phyloP scores from a whole-genome alignment of 2,888 invertebrate species.

The Ophioninae sp. region DNA sequence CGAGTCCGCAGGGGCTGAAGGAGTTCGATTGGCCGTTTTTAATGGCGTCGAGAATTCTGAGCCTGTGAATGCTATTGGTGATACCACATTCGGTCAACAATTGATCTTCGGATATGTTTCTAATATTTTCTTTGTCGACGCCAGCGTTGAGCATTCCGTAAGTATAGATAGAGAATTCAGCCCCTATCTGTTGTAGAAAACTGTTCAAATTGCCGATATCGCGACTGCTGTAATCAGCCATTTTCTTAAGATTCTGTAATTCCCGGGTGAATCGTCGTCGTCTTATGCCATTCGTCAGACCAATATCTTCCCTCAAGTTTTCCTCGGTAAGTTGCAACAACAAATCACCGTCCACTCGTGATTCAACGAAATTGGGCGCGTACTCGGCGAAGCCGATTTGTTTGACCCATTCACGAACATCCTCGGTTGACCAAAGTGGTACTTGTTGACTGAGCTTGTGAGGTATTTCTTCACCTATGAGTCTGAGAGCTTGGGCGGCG shows the following conservation, averaged over 20 bases:
- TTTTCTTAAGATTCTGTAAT: constrained; percentile 94
- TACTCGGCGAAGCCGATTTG: constrained; percentile 97
- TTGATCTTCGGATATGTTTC: constrained; percentile 95
- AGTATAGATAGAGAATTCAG: constrained; percentile 97
- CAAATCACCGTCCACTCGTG: constrained; percentile 98
- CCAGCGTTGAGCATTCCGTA: constrained; percentile 98
- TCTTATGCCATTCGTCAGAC: constrained; percentile 95
- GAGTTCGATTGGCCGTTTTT: constrained; percentile 82
- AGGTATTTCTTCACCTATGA: constrained; percentile 98
- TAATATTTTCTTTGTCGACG: constrained; percentile 94
- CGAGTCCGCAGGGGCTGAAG: constrained; percentile 72
- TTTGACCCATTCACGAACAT: constrained; percentile 98
- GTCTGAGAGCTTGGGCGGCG: constrained; percentile 94
- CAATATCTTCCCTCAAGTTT: constrained; percentile 95
- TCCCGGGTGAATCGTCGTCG: constrained; percentile 96
- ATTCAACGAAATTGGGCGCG: constrained; percentile 91
- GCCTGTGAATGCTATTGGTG: constrained; percentile 95
- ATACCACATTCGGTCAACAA: constrained; percentile 95
- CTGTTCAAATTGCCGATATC: constrained; percentile 95
- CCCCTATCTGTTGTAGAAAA: constrained; percentile 91
- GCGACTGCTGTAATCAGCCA: constrained; percentile 97
- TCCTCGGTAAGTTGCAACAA: constrained; percentile 95
- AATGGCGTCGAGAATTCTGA: constrained; percentile 94
- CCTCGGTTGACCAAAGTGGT: constrained; percentile 97
- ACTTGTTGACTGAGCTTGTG: constrained; percentile 99